Evolutionary conservation across 2,113 vertebrate genomes (phyloP).

Genomic region (Pheucticus melanocephalus): DNA sequence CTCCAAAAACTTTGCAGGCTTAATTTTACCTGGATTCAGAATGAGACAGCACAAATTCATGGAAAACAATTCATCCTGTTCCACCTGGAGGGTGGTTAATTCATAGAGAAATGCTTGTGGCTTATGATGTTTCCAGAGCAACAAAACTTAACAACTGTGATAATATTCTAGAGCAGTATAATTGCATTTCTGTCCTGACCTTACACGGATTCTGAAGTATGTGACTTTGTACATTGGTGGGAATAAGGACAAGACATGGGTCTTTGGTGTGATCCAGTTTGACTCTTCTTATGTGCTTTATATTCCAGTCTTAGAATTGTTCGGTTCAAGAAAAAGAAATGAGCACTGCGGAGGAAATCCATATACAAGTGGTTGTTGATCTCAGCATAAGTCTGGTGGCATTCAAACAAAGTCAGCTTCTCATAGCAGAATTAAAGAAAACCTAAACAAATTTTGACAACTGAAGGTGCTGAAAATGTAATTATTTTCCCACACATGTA

Average conservation of each 20-base stretch:
- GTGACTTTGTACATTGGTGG: neutral
- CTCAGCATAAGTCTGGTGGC: fast-evolving
- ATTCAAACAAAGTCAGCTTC: neutral
- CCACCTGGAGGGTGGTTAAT: neutral
- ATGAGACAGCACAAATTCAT: fast-evolving
- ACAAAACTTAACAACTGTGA: neutral
- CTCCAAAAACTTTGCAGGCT: neutral
- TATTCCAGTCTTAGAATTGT: neutral
- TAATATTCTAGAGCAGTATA: neutral
- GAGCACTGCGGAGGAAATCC: neutral
- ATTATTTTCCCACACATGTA: neutral
- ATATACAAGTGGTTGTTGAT: neutral
- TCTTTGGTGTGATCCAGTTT: neutral
- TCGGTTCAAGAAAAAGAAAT: neutral
- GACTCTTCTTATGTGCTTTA: neutral
- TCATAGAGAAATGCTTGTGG: neutral
- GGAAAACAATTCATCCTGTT: neutral
- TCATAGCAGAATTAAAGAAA: neutral
- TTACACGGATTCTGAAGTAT: neutral
- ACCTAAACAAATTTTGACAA: neutral
- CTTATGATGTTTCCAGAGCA: neutral
- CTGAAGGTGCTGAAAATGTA: neutral
- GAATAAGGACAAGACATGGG: neutral
- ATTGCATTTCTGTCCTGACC: neutral
- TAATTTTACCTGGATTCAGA: neutral